Percentiles rank a stretch among this genome's conserved stretches.
These are phyloP conservation scores for Muntiacus reevesi DNA, from an alignment of 2,113 vertebrate genomes.

Conservation along the genomic window DNA sequence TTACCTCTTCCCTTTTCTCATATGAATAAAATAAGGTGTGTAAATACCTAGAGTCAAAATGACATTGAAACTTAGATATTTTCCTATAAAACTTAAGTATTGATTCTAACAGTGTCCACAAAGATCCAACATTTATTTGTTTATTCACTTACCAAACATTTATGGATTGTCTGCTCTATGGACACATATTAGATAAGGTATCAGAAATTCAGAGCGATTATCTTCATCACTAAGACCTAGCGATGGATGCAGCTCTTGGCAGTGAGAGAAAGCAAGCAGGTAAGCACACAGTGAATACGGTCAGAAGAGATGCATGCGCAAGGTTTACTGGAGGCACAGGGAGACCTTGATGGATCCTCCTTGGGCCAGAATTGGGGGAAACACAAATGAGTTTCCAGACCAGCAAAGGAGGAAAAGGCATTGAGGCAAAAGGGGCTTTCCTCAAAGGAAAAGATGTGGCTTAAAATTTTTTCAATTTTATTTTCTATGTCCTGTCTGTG, in stretches of 20 bases:
- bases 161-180: background rate
- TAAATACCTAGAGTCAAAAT: background rate
- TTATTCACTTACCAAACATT: background rate
- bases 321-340: background rate
- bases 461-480: background rate
- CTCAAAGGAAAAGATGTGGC: background rate
- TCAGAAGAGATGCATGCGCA: accelerated
- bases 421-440: background rate
- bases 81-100: background rate
- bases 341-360: background rate
- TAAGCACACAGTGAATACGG: background rate
- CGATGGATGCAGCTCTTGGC: no score
- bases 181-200: background rate
- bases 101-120: background rate
- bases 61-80: background rate
- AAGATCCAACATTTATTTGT: background rate
- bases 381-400: background rate
- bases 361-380: background rate
- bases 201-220: background rate
- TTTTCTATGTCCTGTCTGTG: background rate
- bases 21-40: background rate
- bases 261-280: background rate
- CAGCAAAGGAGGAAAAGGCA: background rate
- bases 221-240: background rate
- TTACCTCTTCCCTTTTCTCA: background rate